These are phyloP conservation scores for Saccopteryx leptura DNA, from an alignment of 2,113 vertebrate genomes.

Conservation along the genomic window DNA sequence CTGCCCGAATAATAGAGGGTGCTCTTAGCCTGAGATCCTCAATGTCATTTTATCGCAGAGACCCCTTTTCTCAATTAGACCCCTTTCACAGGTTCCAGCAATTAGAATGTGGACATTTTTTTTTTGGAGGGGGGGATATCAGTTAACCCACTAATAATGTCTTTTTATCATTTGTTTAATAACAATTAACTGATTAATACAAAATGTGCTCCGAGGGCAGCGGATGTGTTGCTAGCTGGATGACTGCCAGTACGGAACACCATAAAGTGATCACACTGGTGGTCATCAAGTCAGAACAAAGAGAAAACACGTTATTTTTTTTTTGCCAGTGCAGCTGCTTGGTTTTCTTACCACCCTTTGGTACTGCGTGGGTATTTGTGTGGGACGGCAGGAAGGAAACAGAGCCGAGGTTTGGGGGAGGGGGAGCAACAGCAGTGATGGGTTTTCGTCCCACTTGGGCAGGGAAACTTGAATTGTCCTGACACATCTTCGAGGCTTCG, in stretches of 20 bases:
- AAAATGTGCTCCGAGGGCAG: not conserved
- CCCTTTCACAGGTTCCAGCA: not conserved
- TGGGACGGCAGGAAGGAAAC: not conserved
- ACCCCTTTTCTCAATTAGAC: not conserved
- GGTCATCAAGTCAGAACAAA: not conserved
- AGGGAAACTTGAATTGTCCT: slow-evolving; percentile 64
- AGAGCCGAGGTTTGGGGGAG: not conserved
- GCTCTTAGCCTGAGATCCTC: not conserved
- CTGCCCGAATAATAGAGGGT: not conserved
- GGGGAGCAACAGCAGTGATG: not conserved
- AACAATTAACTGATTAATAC: not conserved
- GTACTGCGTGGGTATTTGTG: not conserved
- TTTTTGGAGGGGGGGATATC: not conserved
- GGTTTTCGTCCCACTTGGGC: slow-evolving; percentile 34
- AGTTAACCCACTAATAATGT: not conserved
- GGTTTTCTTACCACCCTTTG: not conserved
- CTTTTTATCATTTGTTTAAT: slow-evolving; percentile 28
- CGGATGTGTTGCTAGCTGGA: not conserved
- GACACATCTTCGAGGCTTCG: slow-evolving; percentile 53
- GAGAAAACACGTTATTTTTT: not conserved
- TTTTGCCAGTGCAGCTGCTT: not conserved
- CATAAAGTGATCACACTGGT: not conserved
- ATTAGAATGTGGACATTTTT: not conserved
- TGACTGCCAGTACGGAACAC: not conserved
- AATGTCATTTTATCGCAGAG: not conserved